phyloP scores from a whole-genome alignment of 2,888 invertebrate species.

The Limnephilus marmoratus region DNA sequence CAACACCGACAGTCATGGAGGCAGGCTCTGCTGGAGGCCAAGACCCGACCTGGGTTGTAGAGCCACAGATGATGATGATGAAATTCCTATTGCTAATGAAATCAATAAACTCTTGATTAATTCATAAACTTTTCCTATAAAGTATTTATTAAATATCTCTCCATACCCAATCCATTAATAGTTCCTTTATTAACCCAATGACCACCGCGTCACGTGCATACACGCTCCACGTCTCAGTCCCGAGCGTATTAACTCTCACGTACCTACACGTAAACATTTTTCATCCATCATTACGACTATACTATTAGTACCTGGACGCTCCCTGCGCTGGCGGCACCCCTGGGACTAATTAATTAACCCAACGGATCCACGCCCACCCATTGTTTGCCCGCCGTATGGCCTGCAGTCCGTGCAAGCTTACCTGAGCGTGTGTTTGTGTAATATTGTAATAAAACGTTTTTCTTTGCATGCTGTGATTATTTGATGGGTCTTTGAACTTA shows the following conservation, averaged over 20 bases:
- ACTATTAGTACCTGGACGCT: neutral
- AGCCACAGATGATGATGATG: no score
- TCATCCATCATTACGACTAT: neutral
- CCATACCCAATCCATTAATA: neutral
- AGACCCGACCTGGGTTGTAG: no score
- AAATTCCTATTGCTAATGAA: no score
- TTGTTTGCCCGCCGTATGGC: constrained; percentile 2
- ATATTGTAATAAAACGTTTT: neutral
- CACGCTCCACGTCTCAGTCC: neutral
- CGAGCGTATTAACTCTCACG: neutral
- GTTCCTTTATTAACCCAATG: neutral
- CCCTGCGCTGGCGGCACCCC: constrained; percentile 20
- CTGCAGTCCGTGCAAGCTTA: neutral
- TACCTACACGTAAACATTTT: neutral
- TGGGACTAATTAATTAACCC: constrained; percentile 14
- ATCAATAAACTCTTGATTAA: no score
- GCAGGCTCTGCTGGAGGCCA: no score
- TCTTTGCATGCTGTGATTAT: neutral
- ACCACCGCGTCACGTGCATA: neutral
- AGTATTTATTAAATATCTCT: neutral
- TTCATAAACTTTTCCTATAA: neutral
- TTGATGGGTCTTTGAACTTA: neutral
- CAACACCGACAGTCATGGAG: no score
- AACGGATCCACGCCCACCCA: constrained; percentile 6
- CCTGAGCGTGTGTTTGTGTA: neutral